Evolutionary conservation across 30 jellyfish, hydroid and myxozoan genomes (phyloP), one percentile per base, ranked within the genome.

Genomic region (Pelagia noctiluca): DNA sequence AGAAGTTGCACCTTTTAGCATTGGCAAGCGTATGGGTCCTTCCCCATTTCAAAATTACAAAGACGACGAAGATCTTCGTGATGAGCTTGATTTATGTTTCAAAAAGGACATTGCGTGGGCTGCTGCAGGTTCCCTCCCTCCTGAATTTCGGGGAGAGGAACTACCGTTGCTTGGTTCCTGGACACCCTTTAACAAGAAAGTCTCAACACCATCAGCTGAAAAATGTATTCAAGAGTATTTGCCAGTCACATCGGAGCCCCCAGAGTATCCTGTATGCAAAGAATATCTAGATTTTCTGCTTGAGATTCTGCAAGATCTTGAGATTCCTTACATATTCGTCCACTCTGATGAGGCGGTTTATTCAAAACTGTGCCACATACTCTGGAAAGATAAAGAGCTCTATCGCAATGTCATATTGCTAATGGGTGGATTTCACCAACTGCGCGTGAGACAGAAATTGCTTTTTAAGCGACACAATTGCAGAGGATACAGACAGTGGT

Each of bases 401-500:
- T 73, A 73, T 49, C 50, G 29, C 1, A 65, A 47, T 34, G 24
- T 66, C 23, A 80, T 64, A 1, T 13, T 80, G 21, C 71, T 66
- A 5, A 80, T 80, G 90, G 90, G 90, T 37, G 90, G 90, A 24
- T 80, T 80, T 80, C 78, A 67, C 36, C 88, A 80, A 67, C 82
- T 76, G 80, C 88, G 87, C 7, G 90, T 80, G 16, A 38, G 57
- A 24, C 90, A 80, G 38, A 52, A 67, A 28, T 31, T 80, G 32
- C 75, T 80, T 26, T 80, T 21, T 49, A 80, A 67, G 46, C 22
- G 90, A 67, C 79, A 22, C 50, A 22, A 25, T 35, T 65, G 88
- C 82, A 80, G 54, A 80, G 90, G 90, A 35, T 80, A 64, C 79
- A 80, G 21, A 36, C 72, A 80, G 29, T 67, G 90, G 90, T 80